phyloP scores from a whole-genome alignment of 2,113 vertebrate species.

The Sarotherodon lohbergeri region DNA sequence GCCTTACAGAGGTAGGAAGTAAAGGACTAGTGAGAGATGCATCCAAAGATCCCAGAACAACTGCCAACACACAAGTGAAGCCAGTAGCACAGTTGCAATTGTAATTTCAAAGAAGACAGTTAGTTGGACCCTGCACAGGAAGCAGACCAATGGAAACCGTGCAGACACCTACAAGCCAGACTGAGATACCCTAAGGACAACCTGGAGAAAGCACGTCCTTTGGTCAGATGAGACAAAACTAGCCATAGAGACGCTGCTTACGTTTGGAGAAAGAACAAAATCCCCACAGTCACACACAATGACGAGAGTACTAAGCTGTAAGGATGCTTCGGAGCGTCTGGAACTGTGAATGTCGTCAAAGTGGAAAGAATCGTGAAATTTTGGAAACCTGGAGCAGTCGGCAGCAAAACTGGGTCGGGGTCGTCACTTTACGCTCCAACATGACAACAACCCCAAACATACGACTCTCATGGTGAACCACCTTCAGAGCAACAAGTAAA shows the following conservation, averaged over 20 bases:
- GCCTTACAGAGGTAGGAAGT: background rate
- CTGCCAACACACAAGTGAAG: rapidly evolving
- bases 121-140: background rate
- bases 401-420: background rate
- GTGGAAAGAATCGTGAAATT: background rate
- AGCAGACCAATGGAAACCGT: background rate
- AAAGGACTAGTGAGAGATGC: background rate
- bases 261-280: background rate
- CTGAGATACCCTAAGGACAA: background rate
- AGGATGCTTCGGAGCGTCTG: background rate
- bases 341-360: background rate
- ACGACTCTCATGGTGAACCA: background rate
- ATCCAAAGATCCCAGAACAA: background rate
- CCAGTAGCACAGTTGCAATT: background rate
- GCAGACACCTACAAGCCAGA: background rate
- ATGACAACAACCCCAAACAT: background rate
- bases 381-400: background rate
- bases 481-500: background rate
- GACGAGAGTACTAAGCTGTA: background rate
- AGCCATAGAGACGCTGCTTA: background rate
- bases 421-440: background rate
- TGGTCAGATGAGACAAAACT: background rate
- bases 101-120: background rate
- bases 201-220: background rate
- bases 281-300: background rate